A percentile compares a stretch with the other conserved stretches of the same genome.
Conservation (phyloP, 2,888 invertebrate genomes). For the Dryobotodes eremita region DNA sequence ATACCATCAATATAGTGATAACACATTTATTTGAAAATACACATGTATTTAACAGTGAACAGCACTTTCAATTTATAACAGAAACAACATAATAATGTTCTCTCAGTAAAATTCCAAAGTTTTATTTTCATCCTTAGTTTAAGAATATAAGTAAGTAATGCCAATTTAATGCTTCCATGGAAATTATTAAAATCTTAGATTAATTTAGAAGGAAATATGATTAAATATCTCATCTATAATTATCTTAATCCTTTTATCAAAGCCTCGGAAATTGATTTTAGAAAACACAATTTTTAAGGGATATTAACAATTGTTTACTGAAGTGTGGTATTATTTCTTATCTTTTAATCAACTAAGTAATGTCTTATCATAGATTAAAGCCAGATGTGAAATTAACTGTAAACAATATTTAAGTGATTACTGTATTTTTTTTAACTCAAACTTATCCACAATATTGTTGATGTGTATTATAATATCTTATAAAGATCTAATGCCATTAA, state of each 20-base stretch:
- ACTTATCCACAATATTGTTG: neutral
- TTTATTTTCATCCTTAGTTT: neutral
- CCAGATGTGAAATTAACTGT: neutral
- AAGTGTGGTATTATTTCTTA: slow-evolving; percentile 7
- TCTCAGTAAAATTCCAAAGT: neutral
- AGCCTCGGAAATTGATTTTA: neutral
- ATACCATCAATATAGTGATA: slow-evolving; percentile 6
- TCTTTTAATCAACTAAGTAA: slow-evolving; percentile 13
- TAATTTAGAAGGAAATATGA: neutral
- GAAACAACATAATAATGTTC: neutral
- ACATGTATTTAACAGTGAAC: neutral
- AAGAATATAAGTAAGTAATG: neutral
- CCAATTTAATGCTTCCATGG: neutral
- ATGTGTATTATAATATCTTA: neutral
- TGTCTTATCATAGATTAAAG: slow-evolving; percentile 3
- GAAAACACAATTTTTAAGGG: neutral
- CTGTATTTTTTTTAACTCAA: neutral
- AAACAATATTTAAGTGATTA: neutral
- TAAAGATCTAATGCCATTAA: slow-evolving; percentile 27
- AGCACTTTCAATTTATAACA: neutral
- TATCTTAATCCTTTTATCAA: slow-evolving; percentile 37
- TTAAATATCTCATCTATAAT: neutral
- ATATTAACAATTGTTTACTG: slow-evolving; percentile 3
- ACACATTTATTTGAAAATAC: neutral
- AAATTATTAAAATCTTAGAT: neutral